Conservation (phyloP, 2,888 invertebrate species). For the Seladonia tumulorum region DNA sequence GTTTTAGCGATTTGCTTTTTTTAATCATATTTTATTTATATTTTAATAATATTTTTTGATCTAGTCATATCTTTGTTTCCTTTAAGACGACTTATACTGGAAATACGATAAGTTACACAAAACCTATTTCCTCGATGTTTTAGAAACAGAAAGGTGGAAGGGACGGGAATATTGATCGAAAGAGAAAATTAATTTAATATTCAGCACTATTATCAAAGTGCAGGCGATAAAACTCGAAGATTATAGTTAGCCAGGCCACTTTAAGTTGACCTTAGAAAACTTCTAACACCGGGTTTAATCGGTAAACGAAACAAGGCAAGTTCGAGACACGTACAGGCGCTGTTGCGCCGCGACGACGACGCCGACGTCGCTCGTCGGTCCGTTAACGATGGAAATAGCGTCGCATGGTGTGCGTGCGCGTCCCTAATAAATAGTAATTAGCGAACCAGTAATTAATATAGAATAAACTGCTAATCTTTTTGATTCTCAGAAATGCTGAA, state of each 20-base stretch:
- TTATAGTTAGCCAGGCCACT: background rate
- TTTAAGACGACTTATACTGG: background rate
- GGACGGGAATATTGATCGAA: background rate
- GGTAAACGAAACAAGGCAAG: conserved; percentile 25
- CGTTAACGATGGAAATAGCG: conserved; percentile 28
- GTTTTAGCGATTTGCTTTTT: background rate
- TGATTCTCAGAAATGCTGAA: background rate
- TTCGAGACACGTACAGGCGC: conserved; percentile 30
- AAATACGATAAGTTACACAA: too few species aligned
- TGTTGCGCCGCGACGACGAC: conserved; percentile 28
- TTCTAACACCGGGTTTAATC: conserved; percentile 49
- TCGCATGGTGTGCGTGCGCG: conserved; percentile 52
- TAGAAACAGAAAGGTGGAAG: too few species aligned
- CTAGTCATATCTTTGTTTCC: too few species aligned
- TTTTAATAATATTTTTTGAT: background rate
- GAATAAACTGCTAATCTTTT: conserved; percentile 24
- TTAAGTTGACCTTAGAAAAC: conserved; percentile 4
- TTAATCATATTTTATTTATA: too few species aligned
- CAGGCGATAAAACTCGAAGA: background rate
- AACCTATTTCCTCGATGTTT: background rate
- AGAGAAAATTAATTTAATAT: conserved; percentile 3
- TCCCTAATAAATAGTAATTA: conserved; percentile 75
- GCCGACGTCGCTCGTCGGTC: background rate
- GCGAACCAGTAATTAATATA: conserved; percentile 72
- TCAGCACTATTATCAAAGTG: background rate